phyloP scores from a whole-genome alignment of 2,888 invertebrate genomes.

The Brachypalpus laphriformis region DNA sequence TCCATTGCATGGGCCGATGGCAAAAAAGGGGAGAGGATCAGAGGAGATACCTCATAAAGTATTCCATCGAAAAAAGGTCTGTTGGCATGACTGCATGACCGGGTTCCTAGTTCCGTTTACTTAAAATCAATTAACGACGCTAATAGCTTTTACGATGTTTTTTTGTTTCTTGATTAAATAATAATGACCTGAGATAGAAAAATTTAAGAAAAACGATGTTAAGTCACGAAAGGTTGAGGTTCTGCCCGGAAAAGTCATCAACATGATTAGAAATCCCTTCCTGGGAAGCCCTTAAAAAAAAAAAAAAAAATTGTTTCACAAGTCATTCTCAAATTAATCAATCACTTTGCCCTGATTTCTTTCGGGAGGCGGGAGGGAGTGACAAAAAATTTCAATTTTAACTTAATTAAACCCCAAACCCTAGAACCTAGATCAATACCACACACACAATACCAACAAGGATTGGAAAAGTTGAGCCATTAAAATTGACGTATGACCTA shows the following conservation, averaged over 20 bases:
- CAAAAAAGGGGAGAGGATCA: too few relatives aligned
- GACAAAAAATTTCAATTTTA: neutral
- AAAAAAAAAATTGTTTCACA: neutral
- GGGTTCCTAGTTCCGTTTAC: too few relatives aligned
- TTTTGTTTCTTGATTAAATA: neutral
- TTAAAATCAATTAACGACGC: too few relatives aligned
- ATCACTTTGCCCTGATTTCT: constrained; percentile 10
- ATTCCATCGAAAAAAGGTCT: too few relatives aligned
- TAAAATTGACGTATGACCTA: constrained; percentile 38
- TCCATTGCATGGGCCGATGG: too few relatives aligned
- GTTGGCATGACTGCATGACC: too few relatives aligned
- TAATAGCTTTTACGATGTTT: neutral
- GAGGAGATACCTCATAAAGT: too few relatives aligned
- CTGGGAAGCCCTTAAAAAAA: neutral
- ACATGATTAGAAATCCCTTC: neutral
- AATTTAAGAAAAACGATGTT: neutral
- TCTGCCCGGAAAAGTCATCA: neutral
- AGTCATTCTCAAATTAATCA: constrained; percentile 18
- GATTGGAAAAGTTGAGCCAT: constrained; percentile 19
- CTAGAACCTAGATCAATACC: neutral
- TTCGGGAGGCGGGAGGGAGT: neutral
- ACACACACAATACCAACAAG: neutral
- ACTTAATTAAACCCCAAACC: constrained; percentile 32
- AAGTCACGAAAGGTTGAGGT: neutral
- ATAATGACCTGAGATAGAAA: neutral